A percentile compares a stretch with the other conserved stretches of the same genome.
These are phyloP conservation scores for Nicator chloris DNA, from an alignment of 2,113 vertebrate genomes.

Conservation along the genomic window DNA sequence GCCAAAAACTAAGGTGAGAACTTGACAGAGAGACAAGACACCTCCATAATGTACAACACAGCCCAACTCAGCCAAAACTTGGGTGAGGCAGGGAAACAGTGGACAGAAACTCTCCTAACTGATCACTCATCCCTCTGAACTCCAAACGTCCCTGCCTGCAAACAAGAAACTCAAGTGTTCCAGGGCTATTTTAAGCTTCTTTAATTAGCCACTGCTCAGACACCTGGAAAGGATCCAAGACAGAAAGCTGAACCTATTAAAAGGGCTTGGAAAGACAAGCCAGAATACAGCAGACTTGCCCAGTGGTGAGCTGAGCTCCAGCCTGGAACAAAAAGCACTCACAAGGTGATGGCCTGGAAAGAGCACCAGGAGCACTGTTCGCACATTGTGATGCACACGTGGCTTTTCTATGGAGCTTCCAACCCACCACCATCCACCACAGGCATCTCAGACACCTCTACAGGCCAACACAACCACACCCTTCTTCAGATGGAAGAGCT, in stretches of 20 bases:
- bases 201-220: background rate
- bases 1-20: background rate
- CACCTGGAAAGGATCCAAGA: background rate
- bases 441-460: background rate
- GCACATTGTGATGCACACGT: accelerated
- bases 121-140: background rate
- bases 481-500: background rate
- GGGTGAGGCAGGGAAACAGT: background rate
- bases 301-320: background rate
- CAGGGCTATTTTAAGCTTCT: background rate
- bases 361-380: background rate
- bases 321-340: background rate
- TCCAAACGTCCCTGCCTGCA: background rate
- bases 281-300: background rate
- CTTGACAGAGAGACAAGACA: background rate
- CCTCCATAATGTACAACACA: background rate
- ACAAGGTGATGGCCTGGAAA: accelerated
- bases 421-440: accelerated
- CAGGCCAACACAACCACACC: background rate
- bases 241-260: background rate
- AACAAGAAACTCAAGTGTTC: background rate
- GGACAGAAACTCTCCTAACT: background rate
- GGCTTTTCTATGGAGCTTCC: background rate
- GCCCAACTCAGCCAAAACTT: background rate
- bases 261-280: background rate